phyloP scores from a whole-genome alignment of 2,797 vertebrate genomes.

The Nasua narica region DNA sequence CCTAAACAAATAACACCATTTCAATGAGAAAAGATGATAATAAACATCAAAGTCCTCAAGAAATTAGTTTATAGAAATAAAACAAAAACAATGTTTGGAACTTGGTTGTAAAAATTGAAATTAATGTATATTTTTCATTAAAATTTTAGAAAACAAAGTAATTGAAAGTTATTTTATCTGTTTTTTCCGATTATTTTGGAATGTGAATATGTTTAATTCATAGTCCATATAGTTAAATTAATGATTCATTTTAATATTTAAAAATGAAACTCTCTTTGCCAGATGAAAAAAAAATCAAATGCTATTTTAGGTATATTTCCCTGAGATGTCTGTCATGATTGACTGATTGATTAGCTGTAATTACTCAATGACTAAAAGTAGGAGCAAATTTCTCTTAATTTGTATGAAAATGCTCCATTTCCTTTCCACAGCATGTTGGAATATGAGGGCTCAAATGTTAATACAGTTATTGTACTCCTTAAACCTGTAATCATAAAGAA shows the following conservation, averaged over 20 bases:
- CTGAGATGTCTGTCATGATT: not conserved
- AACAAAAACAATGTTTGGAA: not conserved
- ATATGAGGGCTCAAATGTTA: not conserved
- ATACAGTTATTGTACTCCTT: not conserved
- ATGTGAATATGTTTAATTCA: not conserved
- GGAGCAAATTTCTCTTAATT: not conserved
- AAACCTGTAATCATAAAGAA: not conserved
- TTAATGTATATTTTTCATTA: not conserved
- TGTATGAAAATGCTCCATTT: not conserved
- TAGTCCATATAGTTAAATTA: conserved; percentile 4
- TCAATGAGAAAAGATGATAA: not conserved
- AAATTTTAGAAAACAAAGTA: not conserved
- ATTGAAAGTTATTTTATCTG: not conserved
- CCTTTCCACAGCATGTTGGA: not conserved
- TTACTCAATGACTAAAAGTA: not conserved
- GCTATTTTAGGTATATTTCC: not conserved
- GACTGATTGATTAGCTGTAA: not conserved
- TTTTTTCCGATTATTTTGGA: not conserved
- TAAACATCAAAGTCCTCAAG: not conserved
- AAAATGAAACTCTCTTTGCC: not conserved
- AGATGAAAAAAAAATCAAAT: not conserved
- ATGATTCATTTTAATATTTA: not conserved
- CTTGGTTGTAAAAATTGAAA: not conserved
- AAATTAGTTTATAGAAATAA: not conserved
- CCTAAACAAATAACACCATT: not conserved